Evolutionary conservation across 2,888 invertebrate species (phyloP).

Genomic region (Heliconius ismenius): DNA sequence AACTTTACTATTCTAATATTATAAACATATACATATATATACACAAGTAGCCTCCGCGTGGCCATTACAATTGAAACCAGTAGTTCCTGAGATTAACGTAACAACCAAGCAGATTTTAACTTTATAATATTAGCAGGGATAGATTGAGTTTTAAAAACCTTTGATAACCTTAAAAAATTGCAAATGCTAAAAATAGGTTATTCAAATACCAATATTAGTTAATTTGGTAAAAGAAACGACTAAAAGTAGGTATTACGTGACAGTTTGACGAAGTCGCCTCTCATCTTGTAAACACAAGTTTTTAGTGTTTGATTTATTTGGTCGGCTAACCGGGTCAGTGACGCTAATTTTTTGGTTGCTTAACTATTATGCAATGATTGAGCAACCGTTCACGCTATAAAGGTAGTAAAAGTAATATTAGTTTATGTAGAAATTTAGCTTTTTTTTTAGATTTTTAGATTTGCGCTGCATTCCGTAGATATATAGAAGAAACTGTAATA

Average conservation of each 20-base stretch:
- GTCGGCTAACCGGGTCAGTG: conserved; percentile 39
- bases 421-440: neutral
- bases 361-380: conserved; percentile 34
- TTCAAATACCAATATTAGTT: neutral
- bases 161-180: too few species aligned
- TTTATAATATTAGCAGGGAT: too few species aligned
- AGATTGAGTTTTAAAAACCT: too few species aligned
- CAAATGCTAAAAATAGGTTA: neutral
- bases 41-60: too few species aligned
- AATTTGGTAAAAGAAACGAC: neutral
- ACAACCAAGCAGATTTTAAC: too few species aligned
- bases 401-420: neutral
- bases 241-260: conserved; percentile 1
- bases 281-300: conserved; percentile 13
- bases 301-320: conserved; percentile 29
- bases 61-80: too few species aligned
- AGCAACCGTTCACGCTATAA: conserved; percentile 27
- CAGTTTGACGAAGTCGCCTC: neutral
- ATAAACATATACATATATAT: too few species aligned
- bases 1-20: too few species aligned
- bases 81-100: too few species aligned
- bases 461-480: neutral
- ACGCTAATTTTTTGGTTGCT: conserved; percentile 25
- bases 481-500: neutral
- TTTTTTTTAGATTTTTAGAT: neutral